phyloP scores from a whole-genome alignment of 2,888 invertebrate species.

The Stratiomys singularior region DNA sequence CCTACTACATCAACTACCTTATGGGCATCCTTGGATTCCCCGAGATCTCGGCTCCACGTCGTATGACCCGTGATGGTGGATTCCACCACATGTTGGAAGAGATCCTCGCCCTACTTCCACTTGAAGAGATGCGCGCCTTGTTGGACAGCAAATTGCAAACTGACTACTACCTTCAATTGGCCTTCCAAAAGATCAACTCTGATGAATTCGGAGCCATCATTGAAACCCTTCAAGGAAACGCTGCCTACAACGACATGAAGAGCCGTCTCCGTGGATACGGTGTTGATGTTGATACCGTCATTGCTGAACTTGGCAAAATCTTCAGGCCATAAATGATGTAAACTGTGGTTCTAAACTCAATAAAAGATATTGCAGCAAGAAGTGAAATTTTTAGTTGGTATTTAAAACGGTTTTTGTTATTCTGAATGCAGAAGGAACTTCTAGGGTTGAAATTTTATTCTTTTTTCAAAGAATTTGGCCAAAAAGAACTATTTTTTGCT shows the following conservation, averaged over 20 bases:
- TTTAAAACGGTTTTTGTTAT: no score
- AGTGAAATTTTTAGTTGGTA: no score
- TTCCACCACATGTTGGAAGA: conserved; percentile 39
- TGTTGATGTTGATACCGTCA: conserved; percentile 44
- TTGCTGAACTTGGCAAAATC: conserved; percentile 43
- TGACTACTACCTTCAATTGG: conserved; percentile 46
- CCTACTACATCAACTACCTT: conserved; percentile 48
- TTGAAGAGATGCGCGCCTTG: conserved; percentile 35
- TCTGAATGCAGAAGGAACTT: no score
- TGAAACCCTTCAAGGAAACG: conserved; percentile 35
- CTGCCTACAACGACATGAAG: conserved; percentile 40
- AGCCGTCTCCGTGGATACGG: conserved; percentile 41
- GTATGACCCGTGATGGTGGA: background rate
- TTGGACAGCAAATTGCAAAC: conserved; percentile 41
- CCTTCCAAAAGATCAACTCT: conserved; percentile 46
- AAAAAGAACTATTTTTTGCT: no score
- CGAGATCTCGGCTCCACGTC: conserved; percentile 1
- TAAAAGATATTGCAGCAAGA: no score
- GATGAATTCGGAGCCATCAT: conserved; percentile 46
- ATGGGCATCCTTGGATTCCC: conserved; percentile 46
- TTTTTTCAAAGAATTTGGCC: no score
- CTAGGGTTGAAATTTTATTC: no score
- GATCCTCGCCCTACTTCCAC: conserved; percentile 43
- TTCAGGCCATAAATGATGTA: conserved; percentile 35
- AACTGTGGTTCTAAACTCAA: no score